Evolutionary conservation across 2,113 vertebrate genomes (phyloP).

Genomic region (Dromaius novaehollandiae): DNA sequence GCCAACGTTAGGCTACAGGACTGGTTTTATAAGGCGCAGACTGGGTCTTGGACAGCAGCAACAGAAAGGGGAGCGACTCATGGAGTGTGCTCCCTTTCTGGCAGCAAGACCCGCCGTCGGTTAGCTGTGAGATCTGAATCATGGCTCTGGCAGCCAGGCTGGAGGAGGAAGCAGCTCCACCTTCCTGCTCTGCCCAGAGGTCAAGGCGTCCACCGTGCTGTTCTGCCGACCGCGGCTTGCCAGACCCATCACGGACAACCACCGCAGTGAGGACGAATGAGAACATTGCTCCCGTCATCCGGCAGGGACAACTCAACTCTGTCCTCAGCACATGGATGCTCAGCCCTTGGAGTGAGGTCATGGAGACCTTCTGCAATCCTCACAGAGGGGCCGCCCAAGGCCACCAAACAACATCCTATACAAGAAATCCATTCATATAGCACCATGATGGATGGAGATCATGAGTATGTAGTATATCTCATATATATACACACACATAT

Average conservation of each 20-base stretch:
- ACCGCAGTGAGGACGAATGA: neutral
- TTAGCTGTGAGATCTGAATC: slow-evolving; percentile 56
- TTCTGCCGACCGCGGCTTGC: neutral
- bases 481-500: neutral
- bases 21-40: neutral
- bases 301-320: neutral
- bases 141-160: slow-evolving; percentile 42
- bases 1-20: neutral
- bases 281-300: neutral
- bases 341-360: neutral
- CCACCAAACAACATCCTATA: neutral
- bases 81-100: slow-evolving; percentile 43
- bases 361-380: neutral
- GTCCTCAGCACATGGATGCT: neutral
- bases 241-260: neutral
- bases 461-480: neutral
- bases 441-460: neutral
- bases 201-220: neutral
- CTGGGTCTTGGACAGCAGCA: slow-evolving; percentile 17
- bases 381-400: neutral
- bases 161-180: slow-evolving; percentile 27
- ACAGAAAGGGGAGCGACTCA: neutral
- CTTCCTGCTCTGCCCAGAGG: slow-evolving; percentile 54
- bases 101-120: slow-evolving; percentile 35
- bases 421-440: neutral